Percentiles rank a stretch among this genome's conserved stretches.
Conservation (phyloP, 2,888 invertebrate species). For the Julus scanicus region DNA sequence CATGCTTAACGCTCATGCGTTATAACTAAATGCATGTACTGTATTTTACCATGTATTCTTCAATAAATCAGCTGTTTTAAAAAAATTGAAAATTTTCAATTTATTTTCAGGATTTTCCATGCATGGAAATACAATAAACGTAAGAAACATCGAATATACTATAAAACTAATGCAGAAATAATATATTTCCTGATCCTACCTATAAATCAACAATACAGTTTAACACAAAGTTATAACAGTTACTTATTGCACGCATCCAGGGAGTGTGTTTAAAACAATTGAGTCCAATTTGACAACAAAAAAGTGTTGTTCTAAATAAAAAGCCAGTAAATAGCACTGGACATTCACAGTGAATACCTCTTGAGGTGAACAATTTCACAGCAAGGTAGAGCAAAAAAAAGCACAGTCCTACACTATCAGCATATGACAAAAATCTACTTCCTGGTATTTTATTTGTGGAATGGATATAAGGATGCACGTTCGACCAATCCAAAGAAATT, state of each 20-base stretch:
- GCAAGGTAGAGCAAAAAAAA: neutral
- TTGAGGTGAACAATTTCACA: neutral
- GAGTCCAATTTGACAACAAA: neutral
- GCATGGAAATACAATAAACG: no score
- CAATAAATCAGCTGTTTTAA: no score
- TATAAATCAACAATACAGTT: neutral
- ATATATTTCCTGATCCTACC: no score
- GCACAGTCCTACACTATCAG: neutral
- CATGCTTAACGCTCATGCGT: no score
- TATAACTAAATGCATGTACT: no score
- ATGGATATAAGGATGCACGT: constrained; percentile 33
- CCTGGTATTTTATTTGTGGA: constrained; percentile 2
- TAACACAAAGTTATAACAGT: neutral
- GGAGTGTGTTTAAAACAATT: neutral
- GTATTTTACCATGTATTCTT: no score
- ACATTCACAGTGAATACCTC: neutral
- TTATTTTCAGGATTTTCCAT: no score
- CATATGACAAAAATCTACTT: constrained; percentile 5
- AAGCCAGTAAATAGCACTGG: neutral
- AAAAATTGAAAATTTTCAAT: no score
- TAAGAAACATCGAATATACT: no score
- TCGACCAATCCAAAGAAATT: constrained; percentile 23
- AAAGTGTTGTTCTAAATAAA: neutral
- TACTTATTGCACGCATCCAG: neutral
- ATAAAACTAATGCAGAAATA: no score